phyloP scores from a whole-genome alignment of 2,113 vertebrate species.

The Colossoma macropomum region DNA sequence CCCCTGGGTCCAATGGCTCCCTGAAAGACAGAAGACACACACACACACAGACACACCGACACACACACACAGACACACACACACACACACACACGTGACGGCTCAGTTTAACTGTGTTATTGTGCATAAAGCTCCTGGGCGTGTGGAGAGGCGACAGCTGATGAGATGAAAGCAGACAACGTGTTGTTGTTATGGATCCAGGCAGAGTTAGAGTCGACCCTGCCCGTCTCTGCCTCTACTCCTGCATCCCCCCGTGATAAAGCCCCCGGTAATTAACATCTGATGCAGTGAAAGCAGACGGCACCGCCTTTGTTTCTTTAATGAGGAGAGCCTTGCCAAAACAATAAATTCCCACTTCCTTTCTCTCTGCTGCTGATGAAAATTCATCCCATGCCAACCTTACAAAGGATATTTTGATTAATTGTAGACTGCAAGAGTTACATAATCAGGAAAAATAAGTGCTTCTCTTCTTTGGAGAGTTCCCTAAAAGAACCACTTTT shows the following conservation, averaged over 20 bases:
- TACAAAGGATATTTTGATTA: neutral
- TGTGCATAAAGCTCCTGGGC: constrained; percentile 60
- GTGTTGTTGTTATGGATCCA: constrained; percentile 69
- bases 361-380: constrained; percentile 24
- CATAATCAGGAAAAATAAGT: neutral
- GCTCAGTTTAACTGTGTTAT: constrained; percentile 69
- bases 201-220: constrained; percentile 55
- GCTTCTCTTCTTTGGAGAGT: neutral
- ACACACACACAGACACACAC: constrained; percentile 56
- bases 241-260: constrained; percentile 33
- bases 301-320: constrained; percentile 49
- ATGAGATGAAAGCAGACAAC: constrained; percentile 73
- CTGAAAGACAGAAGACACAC: constrained; percentile 72
- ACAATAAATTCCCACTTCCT: constrained; percentile 47
- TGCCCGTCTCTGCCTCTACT: constrained; percentile 36
- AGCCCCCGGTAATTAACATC: constrained; percentile 50
- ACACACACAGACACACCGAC: constrained; percentile 53
- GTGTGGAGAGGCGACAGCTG: constrained; percentile 61
- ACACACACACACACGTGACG: constrained; percentile 52
- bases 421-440: neutral
- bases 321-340: constrained; percentile 47
- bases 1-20: constrained; percentile 86
- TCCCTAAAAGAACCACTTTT: too few species aligned
- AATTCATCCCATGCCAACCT: constrained; percentile 10
- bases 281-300: constrained; percentile 39